Percentiles rank a stretch among this genome's conserved stretches.
Evolutionary conservation across 2,888 invertebrate genomes (phyloP).

Genomic region (Aleiodes alternator): DNA sequence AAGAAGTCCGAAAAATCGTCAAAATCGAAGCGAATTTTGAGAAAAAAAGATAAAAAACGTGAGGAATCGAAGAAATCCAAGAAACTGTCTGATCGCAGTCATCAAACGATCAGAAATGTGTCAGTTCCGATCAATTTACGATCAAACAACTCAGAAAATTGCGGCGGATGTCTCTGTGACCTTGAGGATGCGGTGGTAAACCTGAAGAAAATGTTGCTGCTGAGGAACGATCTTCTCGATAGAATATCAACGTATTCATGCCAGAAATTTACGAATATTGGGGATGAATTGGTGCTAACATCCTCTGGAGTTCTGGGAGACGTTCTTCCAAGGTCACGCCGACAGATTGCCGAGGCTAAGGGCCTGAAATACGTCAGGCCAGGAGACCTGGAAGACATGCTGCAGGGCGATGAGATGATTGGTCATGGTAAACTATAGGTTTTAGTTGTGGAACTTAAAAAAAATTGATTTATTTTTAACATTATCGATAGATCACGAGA

Average conservation of each 20-base stretch:
- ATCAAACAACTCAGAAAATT: slow-evolving; percentile 46
- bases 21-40: background rate
- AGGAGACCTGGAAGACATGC: slow-evolving; percentile 58
- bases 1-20: background rate
- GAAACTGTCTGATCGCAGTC: background rate
- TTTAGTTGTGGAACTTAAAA: background rate
- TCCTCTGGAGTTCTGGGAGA: slow-evolving; percentile 53
- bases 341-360: slow-evolving; percentile 59
- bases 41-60: background rate
- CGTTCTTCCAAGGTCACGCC: slow-evolving; percentile 53
- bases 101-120: background rate
- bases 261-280: slow-evolving; percentile 60
- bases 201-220: slow-evolving; percentile 53
- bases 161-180: slow-evolving; percentile 63
- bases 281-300: slow-evolving; percentile 61
- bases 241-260: slow-evolving; percentile 61
- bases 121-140: background rate
- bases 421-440: slow-evolving; percentile 36
- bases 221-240: slow-evolving; percentile 54
- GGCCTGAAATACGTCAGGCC: slow-evolving; percentile 63
- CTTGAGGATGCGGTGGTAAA: slow-evolving; percentile 55
- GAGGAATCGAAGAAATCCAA: background rate
- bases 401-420: slow-evolving; percentile 50
- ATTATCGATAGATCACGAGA: slow-evolving; percentile 56
- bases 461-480: no score